These are phyloP conservation scores for Epsilonema sp. DNA, from an alignment of 2,888 invertebrate genomes.

Conservation along the genomic window DNA sequence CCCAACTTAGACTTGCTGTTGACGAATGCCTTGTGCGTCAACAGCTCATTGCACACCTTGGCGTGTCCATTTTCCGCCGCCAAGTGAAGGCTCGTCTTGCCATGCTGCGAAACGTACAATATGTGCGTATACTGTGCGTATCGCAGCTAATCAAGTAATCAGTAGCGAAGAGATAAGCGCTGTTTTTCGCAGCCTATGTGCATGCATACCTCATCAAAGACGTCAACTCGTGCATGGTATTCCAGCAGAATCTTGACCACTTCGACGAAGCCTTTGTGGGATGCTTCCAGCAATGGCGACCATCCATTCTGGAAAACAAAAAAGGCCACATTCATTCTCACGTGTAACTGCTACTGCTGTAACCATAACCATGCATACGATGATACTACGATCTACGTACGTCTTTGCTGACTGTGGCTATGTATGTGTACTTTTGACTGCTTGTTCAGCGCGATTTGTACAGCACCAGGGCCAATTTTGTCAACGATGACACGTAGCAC, in stretches of 20 bases:
- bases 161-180: no score
- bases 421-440: slow-evolving; percentile 60
- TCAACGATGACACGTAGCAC: slow-evolving; percentile 79
- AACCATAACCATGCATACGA: no score
- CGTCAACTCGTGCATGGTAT: slow-evolving; percentile 92
- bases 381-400: no score
- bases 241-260: slow-evolving; percentile 59
- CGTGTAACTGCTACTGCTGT: background rate
- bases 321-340: background rate
- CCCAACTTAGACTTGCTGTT: slow-evolving; percentile 84
- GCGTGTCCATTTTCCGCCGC: slow-evolving; percentile 70
- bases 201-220: slow-evolving; percentile 94
- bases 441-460: slow-evolving; percentile 79
- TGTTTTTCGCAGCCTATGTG: no score
- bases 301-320: slow-evolving; percentile 43
- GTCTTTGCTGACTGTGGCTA: no score
- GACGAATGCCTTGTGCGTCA: slow-evolving; percentile 91
- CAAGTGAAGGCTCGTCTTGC: slow-evolving; percentile 72
- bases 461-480: slow-evolving; percentile 64
- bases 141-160: background rate
- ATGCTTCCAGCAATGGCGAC: slow-evolving; percentile 88
- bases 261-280: slow-evolving; percentile 81
- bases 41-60: slow-evolving; percentile 44
- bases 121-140: slow-evolving; percentile 21
- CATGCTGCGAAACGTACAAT: no score